Evolutionary conservation across 1,140 invertebrate species (phyloP).

Genomic region (Coenobita brevimanus): DNA sequence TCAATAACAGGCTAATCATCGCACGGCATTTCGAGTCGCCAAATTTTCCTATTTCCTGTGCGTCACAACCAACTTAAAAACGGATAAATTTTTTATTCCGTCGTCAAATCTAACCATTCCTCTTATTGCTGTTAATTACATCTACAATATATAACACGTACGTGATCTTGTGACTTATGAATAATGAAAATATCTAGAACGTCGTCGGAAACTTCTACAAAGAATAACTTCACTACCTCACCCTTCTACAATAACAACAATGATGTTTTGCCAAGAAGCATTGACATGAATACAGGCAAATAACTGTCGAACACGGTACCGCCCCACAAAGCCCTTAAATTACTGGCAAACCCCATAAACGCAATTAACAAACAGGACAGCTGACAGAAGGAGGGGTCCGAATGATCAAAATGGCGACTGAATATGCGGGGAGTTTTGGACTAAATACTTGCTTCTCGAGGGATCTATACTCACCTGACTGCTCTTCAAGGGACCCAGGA

Average conservation of each 20-base stretch:
- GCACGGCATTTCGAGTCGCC: too few species aligned
- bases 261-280: neutral
- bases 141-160: too few species aligned
- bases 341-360: neutral
- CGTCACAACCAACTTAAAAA: too few species aligned
- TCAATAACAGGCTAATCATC: too few species aligned
- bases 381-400: slow-evolving; percentile 61
- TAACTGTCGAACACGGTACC: neutral
- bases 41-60: too few species aligned
- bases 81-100: too few species aligned
- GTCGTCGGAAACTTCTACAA: slow-evolving; percentile 32
- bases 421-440: slow-evolving; percentile 47
- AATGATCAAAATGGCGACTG: slow-evolving; percentile 56
- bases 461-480: neutral
- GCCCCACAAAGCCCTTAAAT: neutral
- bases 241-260: neutral
- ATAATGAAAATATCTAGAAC: slow-evolving; percentile 27
- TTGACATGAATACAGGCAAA: neutral
- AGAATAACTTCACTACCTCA: slow-evolving; percentile 28
- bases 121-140: too few species aligned
- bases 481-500: neutral
- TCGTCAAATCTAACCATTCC: too few species aligned
- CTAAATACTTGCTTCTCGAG: neutral
- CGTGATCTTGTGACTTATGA: neutral
- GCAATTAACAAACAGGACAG: slow-evolving; percentile 45